Base-by-base conservation (phyloP, 2,113 vertebrate species). In the Gadus macrocephalus region DNA sequence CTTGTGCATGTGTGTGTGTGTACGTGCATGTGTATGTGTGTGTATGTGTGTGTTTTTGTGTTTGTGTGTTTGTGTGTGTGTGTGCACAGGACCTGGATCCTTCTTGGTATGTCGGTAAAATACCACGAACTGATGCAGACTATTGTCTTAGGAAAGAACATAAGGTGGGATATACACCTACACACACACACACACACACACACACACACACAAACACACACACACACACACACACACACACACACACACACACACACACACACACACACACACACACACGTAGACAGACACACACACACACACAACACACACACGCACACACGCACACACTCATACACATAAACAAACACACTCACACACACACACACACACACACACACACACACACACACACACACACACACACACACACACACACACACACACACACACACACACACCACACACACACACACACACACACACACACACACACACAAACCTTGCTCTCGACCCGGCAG, bases 101-200 rank as follows among this genome's bases (percentile, higher is more conserved):
- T 2, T 67, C 83, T 17, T 98, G 97, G 97, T 99, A 98, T 0
- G 80, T 92, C 56, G 95, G 95, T 7, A 92, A 88, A 0, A 83
- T 97, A 58, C 93, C 87, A 71, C 86, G 97, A 25, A 79, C 86
- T 61, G 92, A 95, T 76, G 96, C 97, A 56, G 97, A 99, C 84
- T 88, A 81, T 17, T 91, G 91, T 74, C 92, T 98, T 28, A 91
- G 89, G 62, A 91, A 0, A 70, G 94, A 96, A 70, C 88, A 90
- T 83, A 93, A 93, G 94, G 97, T 98, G 89, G 86, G 55, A 14
- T 64, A 27, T 12, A 35, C 14, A 4, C 2, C 2, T 31, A 53
- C 60, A 56, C 65, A 14, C 66, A 25, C 15, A 35, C 16, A 4
- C 16, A 60, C 42, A 59, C 60, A 65, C 72, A 63, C 12, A 64